Evolutionary conservation across 2,797 vertebrate genomes (phyloP).

Genomic region (Tinamus major): DNA sequence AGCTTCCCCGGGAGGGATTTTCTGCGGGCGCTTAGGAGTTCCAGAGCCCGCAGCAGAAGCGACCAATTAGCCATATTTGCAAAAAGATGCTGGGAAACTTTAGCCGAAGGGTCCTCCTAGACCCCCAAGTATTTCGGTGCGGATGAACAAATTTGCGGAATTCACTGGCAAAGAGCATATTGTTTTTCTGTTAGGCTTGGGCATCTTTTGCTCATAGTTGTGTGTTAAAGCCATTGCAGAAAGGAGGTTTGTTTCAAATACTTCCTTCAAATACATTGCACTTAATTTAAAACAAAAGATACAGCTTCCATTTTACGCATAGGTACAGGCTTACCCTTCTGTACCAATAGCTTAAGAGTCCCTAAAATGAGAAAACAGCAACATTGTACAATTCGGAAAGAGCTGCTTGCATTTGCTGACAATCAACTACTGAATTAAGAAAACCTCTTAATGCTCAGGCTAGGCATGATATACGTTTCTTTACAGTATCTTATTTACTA

Average conservation of each 20-base stretch:
- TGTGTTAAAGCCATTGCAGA: conserved; percentile 19
- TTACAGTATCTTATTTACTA: conserved; percentile 58
- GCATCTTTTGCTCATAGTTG: background rate
- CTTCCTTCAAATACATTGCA: conserved; percentile 54
- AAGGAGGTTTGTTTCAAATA: conserved; percentile 50
- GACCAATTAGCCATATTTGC: conserved; percentile 43
- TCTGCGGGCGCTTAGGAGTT: conserved; percentile 37
- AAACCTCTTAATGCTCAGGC: conserved; percentile 39
- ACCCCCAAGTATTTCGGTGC: background rate
- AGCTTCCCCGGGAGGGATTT: conserved; percentile 62
- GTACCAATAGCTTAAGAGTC: conserved; percentile 20
- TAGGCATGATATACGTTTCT: conserved; percentile 51
- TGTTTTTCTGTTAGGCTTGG: conserved; percentile 36
- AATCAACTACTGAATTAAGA: conserved; percentile 63
- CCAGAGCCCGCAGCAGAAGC: conserved; percentile 46
- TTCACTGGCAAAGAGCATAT: conserved; percentile 11
- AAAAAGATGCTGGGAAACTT: conserved; percentile 58
- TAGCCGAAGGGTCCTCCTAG: background rate
- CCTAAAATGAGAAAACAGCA: conserved; percentile 50
- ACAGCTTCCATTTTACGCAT: conserved; percentile 69
- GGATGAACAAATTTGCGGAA: background rate
- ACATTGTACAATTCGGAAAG: conserved; percentile 41
- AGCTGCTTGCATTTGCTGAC: conserved; percentile 53
- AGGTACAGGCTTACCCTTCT: conserved; percentile 45
- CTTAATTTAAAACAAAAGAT: conserved; percentile 67